A percentile compares a stretch with the other conserved stretches of the same genome.
phyloP scores from a whole-genome alignment of 2,797 vertebrate genomes.

The Percopsis omiscomaycus region DNA sequence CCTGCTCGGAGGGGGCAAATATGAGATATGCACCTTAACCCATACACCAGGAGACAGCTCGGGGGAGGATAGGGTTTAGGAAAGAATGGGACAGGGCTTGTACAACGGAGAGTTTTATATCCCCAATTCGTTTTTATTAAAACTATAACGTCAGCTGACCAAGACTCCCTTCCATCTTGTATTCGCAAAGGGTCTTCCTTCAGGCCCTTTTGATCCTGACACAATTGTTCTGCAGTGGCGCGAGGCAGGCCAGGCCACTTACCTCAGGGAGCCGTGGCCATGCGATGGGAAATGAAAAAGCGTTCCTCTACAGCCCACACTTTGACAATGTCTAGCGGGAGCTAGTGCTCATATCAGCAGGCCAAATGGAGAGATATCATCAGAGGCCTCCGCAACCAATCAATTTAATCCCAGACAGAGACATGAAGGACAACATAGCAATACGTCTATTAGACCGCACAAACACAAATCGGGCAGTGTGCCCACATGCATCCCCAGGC shows the following conservation, averaged over 20 bases:
- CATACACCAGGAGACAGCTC: conserved; percentile 48
- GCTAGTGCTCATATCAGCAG: conserved; percentile 1
- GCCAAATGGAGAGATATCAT: conserved; percentile 25
- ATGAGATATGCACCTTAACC: conserved; percentile 41
- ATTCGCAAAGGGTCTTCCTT: background rate
- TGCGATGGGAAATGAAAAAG: conserved; percentile 37
- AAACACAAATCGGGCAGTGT: conserved; percentile 15
- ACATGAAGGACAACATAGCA: conserved; percentile 1
- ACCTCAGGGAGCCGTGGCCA: conserved; percentile 21
- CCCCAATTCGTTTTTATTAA: too few species aligned
- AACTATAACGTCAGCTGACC: background rate
- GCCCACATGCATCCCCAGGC: conserved; percentile 11
- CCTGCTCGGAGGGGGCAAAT: conserved; percentile 19
- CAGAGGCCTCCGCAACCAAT: background rate
- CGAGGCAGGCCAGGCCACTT: conserved; percentile 5
- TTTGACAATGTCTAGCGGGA: conserved; percentile 12
- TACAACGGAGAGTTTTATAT: background rate
- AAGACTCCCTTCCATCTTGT: background rate
- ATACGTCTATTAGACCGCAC: conserved; percentile 9
- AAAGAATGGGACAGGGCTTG: conserved; percentile 14
- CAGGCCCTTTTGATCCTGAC: conserved; percentile 10
- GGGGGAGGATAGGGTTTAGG: conserved; percentile 7
- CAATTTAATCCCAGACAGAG: conserved; percentile 9
- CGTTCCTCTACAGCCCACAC: conserved; percentile 10
- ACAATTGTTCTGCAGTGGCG: conserved; percentile 22